Base-by-base conservation (phyloP, 1,140 invertebrate genomes). In the Trichogramma pretiosum region DNA sequence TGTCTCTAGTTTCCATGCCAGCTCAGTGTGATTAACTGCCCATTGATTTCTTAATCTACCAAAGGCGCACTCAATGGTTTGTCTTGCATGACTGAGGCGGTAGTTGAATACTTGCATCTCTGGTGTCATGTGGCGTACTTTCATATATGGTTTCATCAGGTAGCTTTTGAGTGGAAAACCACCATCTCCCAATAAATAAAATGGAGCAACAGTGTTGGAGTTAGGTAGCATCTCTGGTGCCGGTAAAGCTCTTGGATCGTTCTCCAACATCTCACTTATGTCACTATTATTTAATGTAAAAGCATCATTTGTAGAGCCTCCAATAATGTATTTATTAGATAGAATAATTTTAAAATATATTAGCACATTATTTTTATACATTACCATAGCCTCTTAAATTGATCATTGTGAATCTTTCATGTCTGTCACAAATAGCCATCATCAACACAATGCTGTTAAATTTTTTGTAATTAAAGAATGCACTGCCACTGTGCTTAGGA, bases 391-490 rank as follows among this genome's bases (percentile, higher is more conserved):
- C 44, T 18, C 69, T 68, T 33, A 72, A 53, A 36, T 70, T 63
- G 22, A 70, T 54, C 9, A 52, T 46, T 17, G 55, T 56, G 52
- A 73, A 71, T 38, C 51, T 49, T 51, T 65, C 65, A 48, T 65
- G 54, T 28, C 61, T 54, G 61, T 70, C 65, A 28, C 38, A 58
- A 3, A 65, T 46, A n/a, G 59, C 72, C 49, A 71, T 55, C 16
- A 73, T 48, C n/a, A n/a, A n/a, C 17, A 72, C 64, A 14, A 72
- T 63, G 17, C 56, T 65, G 50, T 64, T 72, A 49, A 54, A 66
- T 22, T 59, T 49, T 51, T 75, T 74, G 49, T 74, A 73, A 54
- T 75, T 75, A 41, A 55, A 67, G 60, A 57, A 74, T 23, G 55
- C 48, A 3, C 63, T 65, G 22, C 68, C 68, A 46, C 56, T 56